Conservation (phyloP, 2,888 invertebrate genomes). For the Holacanthella duospinosa region DNA sequence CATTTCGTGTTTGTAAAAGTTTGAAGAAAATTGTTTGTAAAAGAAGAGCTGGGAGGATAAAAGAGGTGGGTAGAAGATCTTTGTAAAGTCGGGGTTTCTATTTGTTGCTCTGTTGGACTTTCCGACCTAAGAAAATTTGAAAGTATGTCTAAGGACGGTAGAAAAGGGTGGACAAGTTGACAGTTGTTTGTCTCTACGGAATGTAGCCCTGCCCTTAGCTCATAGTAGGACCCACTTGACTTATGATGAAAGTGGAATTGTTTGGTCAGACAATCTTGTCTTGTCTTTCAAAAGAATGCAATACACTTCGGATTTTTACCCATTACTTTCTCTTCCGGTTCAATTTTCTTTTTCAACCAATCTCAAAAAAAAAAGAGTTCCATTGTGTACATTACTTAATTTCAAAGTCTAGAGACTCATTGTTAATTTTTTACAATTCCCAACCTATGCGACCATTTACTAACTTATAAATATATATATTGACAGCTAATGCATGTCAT, state of each 20-base stretch:
- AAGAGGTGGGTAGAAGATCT: background rate
- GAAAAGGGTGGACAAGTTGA: background rate
- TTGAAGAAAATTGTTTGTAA: background rate
- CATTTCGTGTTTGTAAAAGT: background rate
- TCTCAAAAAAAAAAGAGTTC: background rate
- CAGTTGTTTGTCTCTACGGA: background rate
- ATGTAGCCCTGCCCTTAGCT: background rate
- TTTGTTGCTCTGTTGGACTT: background rate
- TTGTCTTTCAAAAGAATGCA: background rate
- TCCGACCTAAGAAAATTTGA: background rate
- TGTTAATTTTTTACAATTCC: background rate
- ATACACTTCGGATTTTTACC: background rate
- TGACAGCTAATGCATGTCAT: background rate
- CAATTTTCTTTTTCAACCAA: background rate
- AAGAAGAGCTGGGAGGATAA: background rate
- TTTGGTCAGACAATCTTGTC: slow-evolving; percentile 1
- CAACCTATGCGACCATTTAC: background rate
- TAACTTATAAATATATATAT: background rate
- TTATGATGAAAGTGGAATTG: background rate
- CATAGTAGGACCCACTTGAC: background rate
- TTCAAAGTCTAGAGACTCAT: background rate
- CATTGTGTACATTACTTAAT: background rate
- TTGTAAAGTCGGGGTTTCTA: background rate
- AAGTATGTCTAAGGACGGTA: background rate
- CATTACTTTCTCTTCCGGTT: slow-evolving; percentile 3